Evolutionary conservation across 2,113 vertebrate genomes (phyloP).

Genomic region (Ictidomys tridecemlineatus): DNA sequence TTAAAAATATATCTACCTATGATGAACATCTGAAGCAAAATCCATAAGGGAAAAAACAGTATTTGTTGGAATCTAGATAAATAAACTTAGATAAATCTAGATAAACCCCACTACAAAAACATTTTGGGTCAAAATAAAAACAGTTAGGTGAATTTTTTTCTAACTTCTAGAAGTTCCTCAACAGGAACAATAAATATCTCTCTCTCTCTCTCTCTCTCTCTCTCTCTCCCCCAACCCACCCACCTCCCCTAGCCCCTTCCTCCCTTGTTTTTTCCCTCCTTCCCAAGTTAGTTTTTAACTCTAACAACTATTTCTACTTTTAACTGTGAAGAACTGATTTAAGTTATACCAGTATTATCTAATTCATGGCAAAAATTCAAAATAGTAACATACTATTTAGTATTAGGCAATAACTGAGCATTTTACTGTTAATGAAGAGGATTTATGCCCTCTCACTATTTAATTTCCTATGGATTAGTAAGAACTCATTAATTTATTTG

Average conservation of each 20-base stretch:
- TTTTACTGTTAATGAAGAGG: conserved; percentile 40
- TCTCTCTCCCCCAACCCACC: too few species aligned
- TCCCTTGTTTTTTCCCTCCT: background rate
- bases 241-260: too few species aligned
- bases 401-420: background rate
- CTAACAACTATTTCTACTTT: conserved; percentile 10
- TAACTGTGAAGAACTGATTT: conserved; percentile 1
- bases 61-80: conserved; percentile 68
- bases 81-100: background rate
- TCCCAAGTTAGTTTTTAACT: background rate
- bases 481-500: background rate
- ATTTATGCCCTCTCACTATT: background rate
- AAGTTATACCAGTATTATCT: background rate
- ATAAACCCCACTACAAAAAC: background rate
- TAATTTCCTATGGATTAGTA: background rate
- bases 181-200: conserved; percentile 50
- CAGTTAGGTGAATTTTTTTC: conserved; percentile 16
- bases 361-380: conserved; percentile 38
- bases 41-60: conserved; percentile 41
- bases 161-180: conserved; percentile 58
- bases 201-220: background rate
- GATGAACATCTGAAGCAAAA: conserved; percentile 66
- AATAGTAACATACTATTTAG: background rate
- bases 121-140: conserved; percentile 63
- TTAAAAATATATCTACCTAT: conserved; percentile 69